Base-by-base conservation (phyloP, 2,113 vertebrate species). In the Felis chaus region DNA sequence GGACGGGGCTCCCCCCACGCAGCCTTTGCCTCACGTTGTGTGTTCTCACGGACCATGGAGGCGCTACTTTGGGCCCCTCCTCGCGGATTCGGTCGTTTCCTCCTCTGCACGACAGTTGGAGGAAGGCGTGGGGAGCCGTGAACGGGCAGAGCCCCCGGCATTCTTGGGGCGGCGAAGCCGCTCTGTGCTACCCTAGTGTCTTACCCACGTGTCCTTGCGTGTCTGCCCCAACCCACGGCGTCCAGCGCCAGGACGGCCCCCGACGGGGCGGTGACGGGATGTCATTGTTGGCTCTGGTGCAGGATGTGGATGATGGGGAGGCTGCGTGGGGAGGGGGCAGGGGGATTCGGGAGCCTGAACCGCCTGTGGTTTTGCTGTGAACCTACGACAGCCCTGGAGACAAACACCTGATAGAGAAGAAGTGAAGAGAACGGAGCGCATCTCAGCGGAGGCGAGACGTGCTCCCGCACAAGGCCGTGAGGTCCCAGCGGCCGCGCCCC, bases 21-120 rank as follows among this genome's bases (percentile, higher is more conserved):
- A 0, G 13, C 41, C 78, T 45, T 2, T 7, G 1, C 27, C 4
- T 0, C 15, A 0, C 7, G 29, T 3, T 8, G 7, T 1, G 7
- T 45, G 11, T 8, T 1, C 8, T 13, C 1, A 1, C 1, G 31
- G 50, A n/a, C 18, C 18, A 13, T 1, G 11, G 6, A 31, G 19
- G 1, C 57, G 1, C 25, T 7, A 1, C 25, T 0, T 0, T 2
- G 14, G 3, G 2, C 16, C 0, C 3, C n/a, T 39, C 29, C 41
- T 14, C 7, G 3, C 3, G 7, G 71, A 3, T 11, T 0, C 1
- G 39, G 23, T 9, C 1, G 1, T 1, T 50, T 18, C 83, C 33
- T 39, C 0, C 7, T 65, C 14, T 16, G 36, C 14, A n/a, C 53
- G 13, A 3, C 33, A 3, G 36, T 4, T 65, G 36, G 3, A 4